A percentile compares a stretch with the other conserved stretches of the same genome.
Conservation (phyloP, 2,797 vertebrate species). For the Enteromius fasciolatus region DNA sequence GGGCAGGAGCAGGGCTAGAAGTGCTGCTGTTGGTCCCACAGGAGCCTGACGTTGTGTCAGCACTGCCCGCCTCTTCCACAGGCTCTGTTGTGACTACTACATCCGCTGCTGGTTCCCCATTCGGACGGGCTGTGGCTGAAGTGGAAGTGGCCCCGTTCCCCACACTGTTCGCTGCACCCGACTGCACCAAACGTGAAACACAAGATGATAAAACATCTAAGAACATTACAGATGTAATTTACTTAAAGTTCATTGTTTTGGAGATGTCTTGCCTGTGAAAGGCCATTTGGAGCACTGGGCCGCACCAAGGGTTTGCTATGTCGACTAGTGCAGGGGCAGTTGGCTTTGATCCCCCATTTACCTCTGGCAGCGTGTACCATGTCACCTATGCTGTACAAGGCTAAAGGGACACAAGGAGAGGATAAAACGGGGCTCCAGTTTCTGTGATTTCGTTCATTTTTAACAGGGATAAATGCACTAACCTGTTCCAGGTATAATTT, state of each 20-base stretch:
- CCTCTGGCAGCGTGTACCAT: constrained; percentile 98
- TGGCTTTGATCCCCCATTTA: constrained; percentile 99
- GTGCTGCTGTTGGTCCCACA: constrained; percentile 74
- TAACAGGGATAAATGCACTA: constrained; percentile 52
- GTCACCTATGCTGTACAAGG: constrained; percentile 98
- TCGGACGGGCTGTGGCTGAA: constrained; percentile 68
- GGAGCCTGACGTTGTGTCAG: constrained; percentile 66
- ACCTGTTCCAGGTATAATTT: constrained; percentile 99
- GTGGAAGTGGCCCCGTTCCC: constrained; percentile 65
- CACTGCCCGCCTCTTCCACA: constrained; percentile 68
- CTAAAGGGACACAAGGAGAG: constrained; percentile 68
- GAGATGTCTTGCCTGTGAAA: constrained; percentile 88
- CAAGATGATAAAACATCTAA: constrained; percentile 29
- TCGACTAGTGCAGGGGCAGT: constrained; percentile 95
- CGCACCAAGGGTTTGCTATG: constrained; percentile 90
- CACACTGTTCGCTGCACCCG: constrained; percentile 68
- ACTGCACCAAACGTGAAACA: constrained; percentile 66
- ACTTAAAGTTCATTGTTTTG: neutral
- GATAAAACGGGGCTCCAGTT: neutral
- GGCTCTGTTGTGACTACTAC: constrained; percentile 71
- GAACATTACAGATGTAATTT: neutral
- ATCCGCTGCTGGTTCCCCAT: constrained; percentile 66
- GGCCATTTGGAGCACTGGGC: constrained; percentile 92
- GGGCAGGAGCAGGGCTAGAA: constrained; percentile 57
- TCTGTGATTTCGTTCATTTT: neutral